Percentiles rank a stretch among this genome's conserved stretches.
Evolutionary conservation across 2,113 vertebrate species (phyloP).

Genomic region (Rallus limicola): DNA sequence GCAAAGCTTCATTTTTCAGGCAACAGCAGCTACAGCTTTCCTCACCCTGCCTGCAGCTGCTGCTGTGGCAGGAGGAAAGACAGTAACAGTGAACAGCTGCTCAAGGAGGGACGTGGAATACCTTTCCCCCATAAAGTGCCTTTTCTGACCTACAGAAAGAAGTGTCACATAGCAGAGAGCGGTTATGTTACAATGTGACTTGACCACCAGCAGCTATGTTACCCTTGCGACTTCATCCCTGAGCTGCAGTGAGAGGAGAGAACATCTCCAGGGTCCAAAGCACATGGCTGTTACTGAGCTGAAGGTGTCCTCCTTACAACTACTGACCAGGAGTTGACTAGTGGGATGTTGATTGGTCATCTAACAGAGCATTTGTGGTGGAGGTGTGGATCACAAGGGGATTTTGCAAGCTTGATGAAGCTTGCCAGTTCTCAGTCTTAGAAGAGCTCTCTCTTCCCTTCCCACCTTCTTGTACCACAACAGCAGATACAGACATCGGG

Average conservation of each 20-base stretch:
- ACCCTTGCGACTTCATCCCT: neutral
- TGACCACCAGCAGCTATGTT: neutral
- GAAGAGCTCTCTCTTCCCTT: neutral
- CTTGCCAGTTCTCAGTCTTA: neutral
- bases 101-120: neutral
- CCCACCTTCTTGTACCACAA: rapidly evolving
- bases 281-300: neutral
- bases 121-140: neutral
- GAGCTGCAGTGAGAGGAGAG: neutral
- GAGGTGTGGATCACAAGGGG: neutral
- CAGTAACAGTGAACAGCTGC: neutral
- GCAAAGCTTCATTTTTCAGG: neutral
- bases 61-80: neutral
- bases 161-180: neutral
- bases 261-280: neutral
- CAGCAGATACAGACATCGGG: neutral
- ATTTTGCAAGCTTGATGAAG: neutral
- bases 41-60: neutral
- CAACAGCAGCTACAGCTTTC: neutral
- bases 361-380: neutral
- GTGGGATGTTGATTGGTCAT: neutral
- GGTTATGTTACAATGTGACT: neutral
- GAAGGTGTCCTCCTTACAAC: neutral
- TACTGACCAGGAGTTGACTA: neutral
- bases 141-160: neutral